phyloP scores from a whole-genome alignment of 2,113 vertebrate species.

The Phrynocephalus versicolor region DNA sequence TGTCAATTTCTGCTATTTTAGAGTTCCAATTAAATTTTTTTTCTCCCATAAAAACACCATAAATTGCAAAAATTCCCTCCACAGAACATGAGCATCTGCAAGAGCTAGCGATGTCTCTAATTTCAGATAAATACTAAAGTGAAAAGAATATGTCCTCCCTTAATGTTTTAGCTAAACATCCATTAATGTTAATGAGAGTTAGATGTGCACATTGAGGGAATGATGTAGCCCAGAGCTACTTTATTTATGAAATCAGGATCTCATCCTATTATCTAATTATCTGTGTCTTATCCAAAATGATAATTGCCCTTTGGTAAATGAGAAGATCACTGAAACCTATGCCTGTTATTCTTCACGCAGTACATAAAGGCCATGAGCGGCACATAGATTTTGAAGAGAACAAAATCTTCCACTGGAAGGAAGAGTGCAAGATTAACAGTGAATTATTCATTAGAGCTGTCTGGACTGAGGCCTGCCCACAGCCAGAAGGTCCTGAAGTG shows the following conservation, averaged over 20 bases:
- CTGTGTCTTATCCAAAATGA: conserved; percentile 43
- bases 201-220: not conserved
- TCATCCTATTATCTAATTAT: conserved; percentile 49
- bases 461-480: not conserved
- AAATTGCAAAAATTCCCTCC: not conserved
- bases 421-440: not conserved
- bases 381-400: not conserved
- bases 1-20: not conserved
- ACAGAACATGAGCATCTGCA: not conserved
- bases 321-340: not conserved
- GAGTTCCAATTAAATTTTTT: not conserved
- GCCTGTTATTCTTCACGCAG: conserved; percentile 40
- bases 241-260: conserved; percentile 43
- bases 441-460: not conserved
- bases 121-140: not conserved
- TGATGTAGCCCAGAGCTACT: not conserved
- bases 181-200: conserved; percentile 2
- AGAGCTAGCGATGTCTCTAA: not conserved
- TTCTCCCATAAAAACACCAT: not conserved
- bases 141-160: not conserved
- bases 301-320: conserved; percentile 16
- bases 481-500: not conserved
- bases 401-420: not conserved
- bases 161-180: not conserved
- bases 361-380: not conserved